phyloP scores from a whole-genome alignment of 2,113 vertebrate species.

The Oreocharis arfaki region DNA sequence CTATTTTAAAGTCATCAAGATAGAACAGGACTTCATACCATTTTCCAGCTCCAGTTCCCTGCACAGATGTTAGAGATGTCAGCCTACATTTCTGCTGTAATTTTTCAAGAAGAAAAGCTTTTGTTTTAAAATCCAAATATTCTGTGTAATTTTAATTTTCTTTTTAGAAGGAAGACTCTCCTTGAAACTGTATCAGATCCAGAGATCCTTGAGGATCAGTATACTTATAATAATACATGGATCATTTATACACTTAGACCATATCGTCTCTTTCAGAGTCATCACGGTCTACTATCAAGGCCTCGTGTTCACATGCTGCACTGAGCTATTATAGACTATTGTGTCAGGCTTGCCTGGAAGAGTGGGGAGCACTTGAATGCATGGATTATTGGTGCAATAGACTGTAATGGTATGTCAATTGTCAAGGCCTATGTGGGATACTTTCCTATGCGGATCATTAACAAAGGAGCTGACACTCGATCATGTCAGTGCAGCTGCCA shows the following conservation, averaged over 20 bases:
- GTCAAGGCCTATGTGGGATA: slow-evolving; percentile 60
- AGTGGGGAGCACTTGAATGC: slow-evolving; percentile 55
- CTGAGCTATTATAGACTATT: slow-evolving; percentile 36
- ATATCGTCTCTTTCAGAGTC: neutral
- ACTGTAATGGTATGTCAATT: slow-evolving; percentile 60
- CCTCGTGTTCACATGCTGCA: neutral
- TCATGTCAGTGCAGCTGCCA: slow-evolving; percentile 63
- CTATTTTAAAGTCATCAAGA: slow-evolving; percentile 24
- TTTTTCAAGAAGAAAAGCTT: slow-evolving; percentile 14
- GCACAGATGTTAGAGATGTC: neutral
- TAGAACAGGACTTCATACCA: neutral
- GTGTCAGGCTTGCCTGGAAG: slow-evolving; percentile 46
- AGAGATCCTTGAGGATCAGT: slow-evolving; percentile 37
- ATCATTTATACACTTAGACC: slow-evolving; percentile 14
- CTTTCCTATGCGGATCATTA: slow-evolving; percentile 63
- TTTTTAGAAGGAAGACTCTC: neutral
- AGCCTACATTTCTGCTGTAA: neutral
- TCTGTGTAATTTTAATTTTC: neutral
- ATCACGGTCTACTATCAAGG: slow-evolving; percentile 38
- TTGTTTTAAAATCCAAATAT: neutral
- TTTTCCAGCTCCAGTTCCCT: neutral
- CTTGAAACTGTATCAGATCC: neutral
- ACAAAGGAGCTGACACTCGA: slow-evolving; percentile 63
- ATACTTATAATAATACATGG: neutral
- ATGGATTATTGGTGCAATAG: slow-evolving; percentile 61